Base-by-base conservation (phyloP, 2,797 vertebrate species). In the Epinephelus awoara region DNA sequence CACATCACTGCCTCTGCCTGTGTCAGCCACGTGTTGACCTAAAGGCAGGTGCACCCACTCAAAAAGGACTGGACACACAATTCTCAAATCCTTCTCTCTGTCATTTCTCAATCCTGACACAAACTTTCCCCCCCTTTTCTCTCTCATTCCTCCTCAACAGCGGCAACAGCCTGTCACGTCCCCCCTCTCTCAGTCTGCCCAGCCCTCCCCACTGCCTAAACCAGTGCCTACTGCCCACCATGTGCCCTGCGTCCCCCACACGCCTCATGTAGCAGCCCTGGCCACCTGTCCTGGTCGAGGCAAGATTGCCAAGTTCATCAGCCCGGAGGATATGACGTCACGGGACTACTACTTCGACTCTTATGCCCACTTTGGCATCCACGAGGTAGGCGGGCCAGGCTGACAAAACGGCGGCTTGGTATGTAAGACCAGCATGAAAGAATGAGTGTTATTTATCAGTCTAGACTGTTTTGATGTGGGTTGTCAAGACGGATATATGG, bases 341-440 rank as follows among this genome's bases (percentile, higher is more conserved):
- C 95, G 96, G 66, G 98, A 99, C 94, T 99, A 99, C 87, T 99
- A 99, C 89, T 99, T 99, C 58, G 98, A 99, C 94, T 99, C 98
- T 2, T 99, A 99, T 11, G 98, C 98, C 66, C 98, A 99, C 91
- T 99, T 99, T 93, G 98, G 98, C 91, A 99, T 99, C 89, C 98
- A 99, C 1, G 98, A 99, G 98, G 98, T 99, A 96, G 47, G 87
- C 6, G 21, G 51, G 18, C 40, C n/a, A 17, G 66, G 25, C 19
- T 40, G 23, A 74, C 21, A 51, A 69, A 49, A 29, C 27, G 5
- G 27, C 27, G 3, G 27, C 58, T 50, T 23, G 56, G n/a, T 61
- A 13, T 64, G 58, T 44, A 19, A 42, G 49, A 58, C 49, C 25
- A 56, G 58, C 65, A 67, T 29, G 23, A 67, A 69, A 67, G 27